Percentiles rank a stretch among this genome's conserved stretches.
phyloP scores from a whole-genome alignment of 2,888 invertebrate genomes.

The Mermis nigrescens region DNA sequence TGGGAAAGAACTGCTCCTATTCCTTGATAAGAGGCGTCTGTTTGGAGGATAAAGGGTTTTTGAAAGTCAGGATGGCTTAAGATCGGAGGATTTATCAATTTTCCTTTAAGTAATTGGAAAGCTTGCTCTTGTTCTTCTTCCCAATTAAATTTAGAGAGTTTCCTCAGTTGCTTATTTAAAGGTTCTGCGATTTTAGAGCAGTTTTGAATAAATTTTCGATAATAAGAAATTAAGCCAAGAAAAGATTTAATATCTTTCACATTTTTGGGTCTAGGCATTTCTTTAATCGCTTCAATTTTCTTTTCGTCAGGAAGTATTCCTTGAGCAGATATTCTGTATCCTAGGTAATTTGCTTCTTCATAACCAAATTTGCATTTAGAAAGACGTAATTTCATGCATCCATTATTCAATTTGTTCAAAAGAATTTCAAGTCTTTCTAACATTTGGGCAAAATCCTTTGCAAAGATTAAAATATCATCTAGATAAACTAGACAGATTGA shows the following conservation, averaged over 20 bases:
- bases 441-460: constrained; percentile 15
- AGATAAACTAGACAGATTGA: constrained; percentile 18
- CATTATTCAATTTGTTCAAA: constrained; percentile 10
- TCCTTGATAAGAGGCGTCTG: constrained; percentile 23
- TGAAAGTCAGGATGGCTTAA: constrained; percentile 19
- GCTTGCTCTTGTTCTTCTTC: constrained; percentile 11
- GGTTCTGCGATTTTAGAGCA: constrained; percentile 10
- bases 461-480: constrained; percentile 19
- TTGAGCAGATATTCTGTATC: constrained; percentile 25
- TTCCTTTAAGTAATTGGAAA: constrained; percentile 11
- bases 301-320: constrained; percentile 21
- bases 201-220: constrained; percentile 18
- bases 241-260: constrained; percentile 16
- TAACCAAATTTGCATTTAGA: constrained; percentile 19
- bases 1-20: constrained; percentile 23
- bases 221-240: constrained; percentile 27
- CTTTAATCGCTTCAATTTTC: constrained; percentile 18
- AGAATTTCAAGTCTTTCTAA: constrained; percentile 16
- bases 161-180: constrained; percentile 5
- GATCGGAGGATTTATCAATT: constrained; percentile 10
- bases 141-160: constrained; percentile 13
- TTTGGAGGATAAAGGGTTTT: constrained; percentile 19
- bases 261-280: constrained; percentile 20
- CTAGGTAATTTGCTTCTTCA: constrained; percentile 22
- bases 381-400: constrained; percentile 19